Evolutionary conservation across 1,140 invertebrate species (phyloP).

Genomic region (Drosophila sp.): DNA sequence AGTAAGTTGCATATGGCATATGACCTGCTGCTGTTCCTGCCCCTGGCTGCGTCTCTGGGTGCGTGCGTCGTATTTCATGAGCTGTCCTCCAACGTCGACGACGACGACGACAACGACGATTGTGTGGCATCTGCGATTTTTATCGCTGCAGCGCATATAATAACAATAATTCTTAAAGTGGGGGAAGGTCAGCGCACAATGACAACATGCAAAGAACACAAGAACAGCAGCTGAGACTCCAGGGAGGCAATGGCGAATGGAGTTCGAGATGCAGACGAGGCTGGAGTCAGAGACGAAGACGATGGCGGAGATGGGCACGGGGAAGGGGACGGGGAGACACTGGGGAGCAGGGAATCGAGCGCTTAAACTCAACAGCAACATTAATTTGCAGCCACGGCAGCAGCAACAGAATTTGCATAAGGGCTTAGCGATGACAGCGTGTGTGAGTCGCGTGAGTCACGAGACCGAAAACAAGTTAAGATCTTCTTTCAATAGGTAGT

Average conservation of each 20-base stretch:
- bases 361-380: constrained; percentile 82
- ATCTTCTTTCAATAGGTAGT: too few species aligned
- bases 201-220: constrained; percentile 70
- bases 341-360: constrained; percentile 51
- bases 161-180: constrained; percentile 84
- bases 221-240: constrained; percentile 73
- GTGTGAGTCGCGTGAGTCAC: constrained; percentile 3
- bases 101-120: constrained; percentile 41
- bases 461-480: neutral
- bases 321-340: neutral
- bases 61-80: constrained; percentile 75
- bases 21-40: constrained; percentile 33
- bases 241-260: constrained; percentile 25
- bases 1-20: constrained; percentile 63
- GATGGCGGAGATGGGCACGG: neutral
- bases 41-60: constrained; percentile 50
- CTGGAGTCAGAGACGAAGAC: neutral
- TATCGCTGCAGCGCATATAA: constrained; percentile 82
- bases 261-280: constrained; percentile 2
- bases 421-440: constrained; percentile 36
- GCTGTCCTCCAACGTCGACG: constrained; percentile 65
- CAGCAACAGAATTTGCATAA: constrained; percentile 69
- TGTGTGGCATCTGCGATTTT: constrained; percentile 82
- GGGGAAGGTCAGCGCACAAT: constrained; percentile 81
- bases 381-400: constrained; percentile 75